Base-by-base conservation (phyloP, 2,113 vertebrate species). In the Gymnogyps californianus region DNA sequence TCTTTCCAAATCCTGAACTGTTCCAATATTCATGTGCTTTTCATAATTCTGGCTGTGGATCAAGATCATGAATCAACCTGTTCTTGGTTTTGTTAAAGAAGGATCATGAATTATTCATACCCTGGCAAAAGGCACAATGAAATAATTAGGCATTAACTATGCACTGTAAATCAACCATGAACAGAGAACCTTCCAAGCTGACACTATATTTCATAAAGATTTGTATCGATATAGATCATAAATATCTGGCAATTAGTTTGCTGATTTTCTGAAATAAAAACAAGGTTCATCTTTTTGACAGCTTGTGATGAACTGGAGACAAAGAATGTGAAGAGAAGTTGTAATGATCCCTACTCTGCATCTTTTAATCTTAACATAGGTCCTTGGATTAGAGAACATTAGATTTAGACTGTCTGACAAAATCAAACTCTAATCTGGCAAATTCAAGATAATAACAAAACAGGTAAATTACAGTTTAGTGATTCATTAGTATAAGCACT, bases 41-140 rank as follows among this genome's bases (percentile, higher is more conserved):
- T 93, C 69, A 52, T 79, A 81, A 88, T 95, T 93, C 77, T 70
- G 82, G 77, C 93, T 96, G 65, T 83, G 84, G 80, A 91, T 91
- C 96, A 95, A 94, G 72, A 67, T 87, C 74, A 71, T 69, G 90
- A 92, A 76, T 92, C 82, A 96, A 90, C 29, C 40, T 89, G 65
- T 70, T 93, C 86, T 97, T 94, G 83, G 74, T 92, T 97, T 96
- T 90, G 78, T 86, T 92, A 81, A 89, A 72, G 61, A 91, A 89
- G 21, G 31, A 38, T 78, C 78, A 95, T 96, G 74, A 97, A 96
- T 96, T 97, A 97, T 96, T 96, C 79, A 96, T 87, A 76, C 7
- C 2, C 44, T 97, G 92, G 90, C 76, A 94, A 97, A 94, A 95
- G 49, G 32, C 76, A 91, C 58, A 79, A 87, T 52, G 49, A 97